Evolutionary conservation across 2,888 invertebrate genomes (phyloP), one percentile per base, ranked within the genome.

Genomic region (Drosophila pseudotalamancana): DNA sequence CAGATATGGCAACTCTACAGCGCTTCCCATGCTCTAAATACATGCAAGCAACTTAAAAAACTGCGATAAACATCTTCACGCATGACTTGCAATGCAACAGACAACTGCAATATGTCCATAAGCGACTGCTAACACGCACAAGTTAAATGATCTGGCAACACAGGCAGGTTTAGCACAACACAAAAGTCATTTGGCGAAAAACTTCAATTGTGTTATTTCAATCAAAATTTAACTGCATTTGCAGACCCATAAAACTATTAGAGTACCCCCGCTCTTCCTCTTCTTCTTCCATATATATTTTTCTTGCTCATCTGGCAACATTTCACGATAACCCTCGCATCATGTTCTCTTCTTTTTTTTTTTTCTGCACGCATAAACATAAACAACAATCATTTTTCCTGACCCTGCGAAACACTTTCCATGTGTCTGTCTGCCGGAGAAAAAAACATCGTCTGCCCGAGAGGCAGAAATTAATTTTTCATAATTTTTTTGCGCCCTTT

Each of bases 391-490:
- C 46, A 64, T 65, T 76, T 59, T 62, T 57, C 61, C 76, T 69
- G 77, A 81, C 84, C 71, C 82, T 72, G 64, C 66, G 70, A 77
- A 84, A 65, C 81, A 77, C 61, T 77, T 73, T 81, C 63, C 63
- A 63, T 68, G 59, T 74, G 65, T 75, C 76, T 73, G 81, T 78
- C 80, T 67, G 65, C 2, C 31, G 9, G 0, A 2, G 25, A n/a
- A 51, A 62, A 50, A 60, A 66, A 40, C 62, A 60, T 42, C 53
- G 69, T 79, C 70, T 82, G 87, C 77, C n/a, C 82, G 67, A 62
- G 73, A 82, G 88, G 81, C 84, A 83, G 84, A 83, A 83, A 83
- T 88, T 83, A 83, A 83, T 83, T 83, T 83, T 83, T 83, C 88
- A 83, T 83, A 83, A 88, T 88, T 83, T 83, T 82, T 88, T 83